Evolutionary conservation across 1,140 invertebrate species (phyloP), one percentile per base, ranked within the genome.

Genomic region (Leptopilina clavipes): DNA sequence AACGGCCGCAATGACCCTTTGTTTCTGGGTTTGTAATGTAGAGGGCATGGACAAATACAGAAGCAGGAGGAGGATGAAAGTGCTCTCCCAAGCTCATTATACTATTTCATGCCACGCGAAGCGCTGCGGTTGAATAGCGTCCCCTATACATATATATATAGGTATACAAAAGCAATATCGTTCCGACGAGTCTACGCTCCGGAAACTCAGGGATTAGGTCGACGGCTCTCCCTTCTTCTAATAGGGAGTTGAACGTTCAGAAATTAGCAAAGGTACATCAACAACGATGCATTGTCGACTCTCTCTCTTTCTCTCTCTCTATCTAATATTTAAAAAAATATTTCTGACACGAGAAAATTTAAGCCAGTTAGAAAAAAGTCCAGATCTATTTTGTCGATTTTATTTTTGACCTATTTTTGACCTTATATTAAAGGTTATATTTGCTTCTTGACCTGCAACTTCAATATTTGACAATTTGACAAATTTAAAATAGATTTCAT

Each of bases 11-110:
- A 65, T 65, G 12, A 22, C 22, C 11, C 59, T 65, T 65, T 65
- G 59, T 65, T 65, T 31, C 59, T n/a, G 31, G 25, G 25, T 31
- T 65, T 65, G 25, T 65, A 65, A 65, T 65, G 59, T 31, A 65
- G 22, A n/a, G 59, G 19, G 25, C 59, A 65, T 31, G 19, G 22
- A 31, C 59, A 31, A 65, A 65, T 65, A 65, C 59, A 65, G 25
- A n/a, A n/a, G n/a, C n/a, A n/a, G n/a, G n/a, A n/a, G n/a, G 11
- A 37, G 59, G 14, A 65, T 22, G 22, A 65, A 22, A 65, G 59
- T 37, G 59, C 59, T 65, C 59, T 65, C 22, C 25, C n/a, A n/a
- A 65, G 59, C 59, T 65, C 59, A 65, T 65, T 65, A 65, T 65
- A 65, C 59, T 65, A 65, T 65, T 65, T 65, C 59, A 65, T 65